Percentiles rank a stretch among this genome's conserved stretches.
These are phyloP conservation scores for Arctopsyche grandis DNA, from an alignment of 1,140 invertebrate genomes.

Conservation along the genomic window DNA sequence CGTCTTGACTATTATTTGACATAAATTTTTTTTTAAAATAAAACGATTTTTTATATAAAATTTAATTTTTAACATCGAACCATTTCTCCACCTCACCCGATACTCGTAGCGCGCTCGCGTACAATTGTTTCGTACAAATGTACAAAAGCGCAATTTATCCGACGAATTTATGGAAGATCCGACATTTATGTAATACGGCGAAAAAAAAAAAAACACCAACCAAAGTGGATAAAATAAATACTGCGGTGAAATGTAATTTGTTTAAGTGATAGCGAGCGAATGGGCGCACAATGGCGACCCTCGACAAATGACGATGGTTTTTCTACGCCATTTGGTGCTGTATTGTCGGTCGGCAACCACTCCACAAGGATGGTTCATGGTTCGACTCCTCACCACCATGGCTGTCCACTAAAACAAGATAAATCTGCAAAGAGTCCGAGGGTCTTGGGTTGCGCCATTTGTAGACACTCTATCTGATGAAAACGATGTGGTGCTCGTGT, in stretches of 20 bases:
- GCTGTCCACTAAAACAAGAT: background rate
- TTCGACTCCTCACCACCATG: background rate
- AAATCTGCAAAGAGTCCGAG: background rate
- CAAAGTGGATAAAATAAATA: background rate
- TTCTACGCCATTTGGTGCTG: background rate
- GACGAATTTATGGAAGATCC: background rate
- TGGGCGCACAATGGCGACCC: background rate
- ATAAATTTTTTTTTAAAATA: too few relatives aligned
- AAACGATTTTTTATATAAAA: too few relatives aligned
- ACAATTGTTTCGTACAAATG: background rate
- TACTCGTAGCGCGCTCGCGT: background rate
- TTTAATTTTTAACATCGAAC: too few relatives aligned
- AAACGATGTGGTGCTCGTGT: too few relatives aligned
- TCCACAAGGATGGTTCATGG: background rate
- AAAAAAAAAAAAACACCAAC: background rate
- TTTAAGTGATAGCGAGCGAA: background rate
- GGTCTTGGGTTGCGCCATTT: background rate
- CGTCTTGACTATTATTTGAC: too few relatives aligned
- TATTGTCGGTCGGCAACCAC: background rate
- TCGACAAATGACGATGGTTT: background rate
- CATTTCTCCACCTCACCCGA: too few relatives aligned
- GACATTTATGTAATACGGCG: background rate
- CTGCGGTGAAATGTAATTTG: background rate
- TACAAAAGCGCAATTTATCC: background rate
- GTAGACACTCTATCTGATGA: conserved; percentile 7